These are phyloP conservation scores for Yponomeuta evonymella DNA, from an alignment of 2,888 invertebrate genomes.

Conservation along the genomic window DNA sequence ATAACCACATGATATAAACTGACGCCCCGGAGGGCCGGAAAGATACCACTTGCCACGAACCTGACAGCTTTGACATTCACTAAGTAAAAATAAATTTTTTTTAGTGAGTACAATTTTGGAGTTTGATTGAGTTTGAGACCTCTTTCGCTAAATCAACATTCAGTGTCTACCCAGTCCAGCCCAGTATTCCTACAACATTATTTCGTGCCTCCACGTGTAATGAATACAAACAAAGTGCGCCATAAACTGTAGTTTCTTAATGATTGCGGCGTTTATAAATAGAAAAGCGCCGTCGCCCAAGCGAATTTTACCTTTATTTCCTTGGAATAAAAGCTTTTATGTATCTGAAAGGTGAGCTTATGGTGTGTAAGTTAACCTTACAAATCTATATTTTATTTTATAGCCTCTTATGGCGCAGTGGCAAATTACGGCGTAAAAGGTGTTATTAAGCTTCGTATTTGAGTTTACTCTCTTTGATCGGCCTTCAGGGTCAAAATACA, in stretches of 20 bases:
- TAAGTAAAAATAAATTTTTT: too few relatives aligned
- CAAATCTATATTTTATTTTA: not conserved
- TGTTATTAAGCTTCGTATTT: not conserved
- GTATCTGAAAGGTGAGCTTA: not conserved
- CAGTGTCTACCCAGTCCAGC: too few relatives aligned
- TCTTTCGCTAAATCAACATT: too few relatives aligned
- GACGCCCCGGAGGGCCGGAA: too few relatives aligned
- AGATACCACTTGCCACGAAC: too few relatives aligned
- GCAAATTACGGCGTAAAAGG: not conserved
- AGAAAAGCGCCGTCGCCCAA: not conserved
- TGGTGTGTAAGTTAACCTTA: not conserved
- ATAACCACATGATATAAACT: too few relatives aligned
- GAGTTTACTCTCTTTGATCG: not conserved
- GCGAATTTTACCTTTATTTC: not conserved
- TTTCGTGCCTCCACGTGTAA: not conserved
- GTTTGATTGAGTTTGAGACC: too few relatives aligned
- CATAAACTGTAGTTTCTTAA: not conserved
- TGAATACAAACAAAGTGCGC: not conserved
- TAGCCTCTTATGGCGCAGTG: not conserved
- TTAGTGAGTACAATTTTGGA: too few relatives aligned
- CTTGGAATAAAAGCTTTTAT: not conserved
- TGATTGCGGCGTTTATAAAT: constrained; percentile 3
- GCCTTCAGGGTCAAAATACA: too few relatives aligned
- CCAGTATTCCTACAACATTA: too few relatives aligned
- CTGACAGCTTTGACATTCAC: too few relatives aligned